Evolutionary conservation across 2,888 invertebrate genomes (phyloP).

Genomic region (Ophioninae sp.): DNA sequence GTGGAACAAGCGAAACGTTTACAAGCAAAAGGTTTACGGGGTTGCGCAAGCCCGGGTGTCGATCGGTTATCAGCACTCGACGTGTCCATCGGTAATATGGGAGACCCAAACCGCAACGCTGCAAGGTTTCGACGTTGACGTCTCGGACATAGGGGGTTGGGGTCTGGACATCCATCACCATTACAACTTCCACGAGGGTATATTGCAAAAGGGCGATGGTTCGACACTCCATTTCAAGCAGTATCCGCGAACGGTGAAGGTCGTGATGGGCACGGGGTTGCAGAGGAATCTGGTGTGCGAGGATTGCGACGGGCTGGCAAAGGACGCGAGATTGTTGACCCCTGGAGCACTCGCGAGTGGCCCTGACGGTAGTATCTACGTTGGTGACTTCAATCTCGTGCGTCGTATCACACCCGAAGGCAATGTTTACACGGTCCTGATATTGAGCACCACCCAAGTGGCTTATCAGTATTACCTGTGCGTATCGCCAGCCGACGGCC

Average conservation of each 20-base stretch:
- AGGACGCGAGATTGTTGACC: constrained; percentile 92
- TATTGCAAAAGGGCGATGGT: constrained; percentile 98
- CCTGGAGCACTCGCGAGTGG: constrained; percentile 97
- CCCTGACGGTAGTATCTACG: constrained; percentile 97
- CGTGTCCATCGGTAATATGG: constrained; percentile 95
- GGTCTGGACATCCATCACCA: constrained; percentile 98
- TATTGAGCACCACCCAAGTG: constrained; percentile 95
- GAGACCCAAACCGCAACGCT: constrained; percentile 96
- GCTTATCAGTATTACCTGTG: constrained; percentile 98
- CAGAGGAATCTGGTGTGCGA: constrained; percentile 93
- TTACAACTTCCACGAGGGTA: constrained; percentile 98
- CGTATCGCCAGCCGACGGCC: constrained; percentile 97
- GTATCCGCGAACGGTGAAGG: constrained; percentile 94
- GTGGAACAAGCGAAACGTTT: constrained; percentile 99
- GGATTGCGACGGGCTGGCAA: constrained; percentile 93
- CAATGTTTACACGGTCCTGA: constrained; percentile 93
- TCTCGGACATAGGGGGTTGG: constrained; percentile 99
- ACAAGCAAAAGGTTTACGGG: constrained; percentile 96
- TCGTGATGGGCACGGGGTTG: constrained; percentile 95
- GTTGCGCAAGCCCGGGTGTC: constrained; percentile 93
- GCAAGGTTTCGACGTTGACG: constrained; percentile 97
- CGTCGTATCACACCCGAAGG: constrained; percentile 95
- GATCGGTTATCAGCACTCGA: constrained; percentile 96
- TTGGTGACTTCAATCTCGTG: constrained; percentile 98
- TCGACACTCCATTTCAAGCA: constrained; percentile 96